These are phyloP conservation scores for Pterois miles DNA, from an alignment of 2,797 vertebrate genomes.

Conservation along the genomic window DNA sequence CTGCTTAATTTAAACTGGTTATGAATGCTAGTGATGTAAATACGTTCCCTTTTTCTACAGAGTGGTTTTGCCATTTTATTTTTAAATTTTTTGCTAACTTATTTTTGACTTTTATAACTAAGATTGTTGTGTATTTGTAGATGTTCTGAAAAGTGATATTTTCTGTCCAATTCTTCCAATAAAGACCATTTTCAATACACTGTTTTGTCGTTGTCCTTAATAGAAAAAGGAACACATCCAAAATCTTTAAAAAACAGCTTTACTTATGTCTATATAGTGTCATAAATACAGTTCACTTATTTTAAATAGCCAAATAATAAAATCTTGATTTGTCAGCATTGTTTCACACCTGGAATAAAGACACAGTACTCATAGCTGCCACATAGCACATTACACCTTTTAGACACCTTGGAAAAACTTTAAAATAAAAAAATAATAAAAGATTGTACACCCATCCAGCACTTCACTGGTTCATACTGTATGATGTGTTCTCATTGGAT, in stretches of 20 bases:
- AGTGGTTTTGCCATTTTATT: slow-evolving; percentile 92
- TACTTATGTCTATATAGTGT: slow-evolving; percentile 82
- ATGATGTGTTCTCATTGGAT: slow-evolving; percentile 72
- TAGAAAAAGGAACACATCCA: slow-evolving; percentile 59
- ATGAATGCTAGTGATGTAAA: slow-evolving; percentile 78
- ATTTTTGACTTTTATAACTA: slow-evolving; percentile 95
- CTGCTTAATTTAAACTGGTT: slow-evolving; percentile 85
- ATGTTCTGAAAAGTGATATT: slow-evolving; percentile 74
- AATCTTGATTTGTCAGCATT: slow-evolving; percentile 88
- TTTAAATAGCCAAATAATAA: slow-evolving; percentile 87
- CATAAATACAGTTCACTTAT: slow-evolving; percentile 83
- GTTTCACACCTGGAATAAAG: slow-evolving; percentile 88
- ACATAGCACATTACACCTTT: slow-evolving; percentile 87
- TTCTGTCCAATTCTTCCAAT: slow-evolving; percentile 71
- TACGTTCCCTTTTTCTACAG: slow-evolving; percentile 92
- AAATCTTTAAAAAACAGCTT: slow-evolving; percentile 80
- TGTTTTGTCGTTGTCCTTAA: not conserved
- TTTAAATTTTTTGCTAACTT: slow-evolving; percentile 94
- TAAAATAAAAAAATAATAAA: slow-evolving; percentile 62
- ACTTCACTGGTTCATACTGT: slow-evolving; percentile 72
- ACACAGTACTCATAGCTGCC: slow-evolving; percentile 89
- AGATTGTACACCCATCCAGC: slow-evolving; percentile 71
- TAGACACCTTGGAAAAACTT: slow-evolving; percentile 81
- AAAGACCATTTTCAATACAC: slow-evolving; percentile 79
- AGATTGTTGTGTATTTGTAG: slow-evolving; percentile 92